A percentile compares a stretch with the other conserved stretches of the same genome.
phyloP scores from a whole-genome alignment of 2,888 invertebrate species.

The Cremastobaeus sp. region DNA sequence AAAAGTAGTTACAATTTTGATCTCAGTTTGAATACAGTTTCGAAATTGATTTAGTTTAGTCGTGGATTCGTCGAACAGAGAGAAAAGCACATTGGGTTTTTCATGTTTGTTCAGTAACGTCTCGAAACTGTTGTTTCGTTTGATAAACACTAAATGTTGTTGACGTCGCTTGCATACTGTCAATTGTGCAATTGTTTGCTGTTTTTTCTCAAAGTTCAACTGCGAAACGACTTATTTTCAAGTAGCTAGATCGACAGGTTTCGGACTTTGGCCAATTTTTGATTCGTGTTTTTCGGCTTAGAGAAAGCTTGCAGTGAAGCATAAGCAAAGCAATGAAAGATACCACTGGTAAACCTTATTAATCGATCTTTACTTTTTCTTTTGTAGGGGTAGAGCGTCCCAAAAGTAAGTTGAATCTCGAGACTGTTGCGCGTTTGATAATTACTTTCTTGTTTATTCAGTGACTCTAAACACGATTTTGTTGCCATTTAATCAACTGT shows the following conservation, averaged over 20 bases:
- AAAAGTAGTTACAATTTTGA: slow-evolving; percentile 9
- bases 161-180: slow-evolving; percentile 8
- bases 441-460: slow-evolving; percentile 67
- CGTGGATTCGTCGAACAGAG: slow-evolving; percentile 8
- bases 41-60: too few species aligned
- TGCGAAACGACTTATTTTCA: background rate
- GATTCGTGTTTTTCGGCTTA: slow-evolving; percentile 41
- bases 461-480: slow-evolving; percentile 64
- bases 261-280: slow-evolving; percentile 42
- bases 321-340: slow-evolving; percentile 16
- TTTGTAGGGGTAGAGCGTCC: slow-evolving; percentile 79
- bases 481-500: slow-evolving; percentile 49
- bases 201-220: slow-evolving; percentile 37
- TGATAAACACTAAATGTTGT: too few species aligned
- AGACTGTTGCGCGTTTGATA: slow-evolving; percentile 75
- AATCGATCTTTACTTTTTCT: slow-evolving; percentile 76
- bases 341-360: slow-evolving; percentile 64
- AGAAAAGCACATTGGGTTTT: slow-evolving; percentile 27
- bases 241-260: slow-evolving; percentile 42
- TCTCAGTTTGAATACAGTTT: too few species aligned
- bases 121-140: too few species aligned
- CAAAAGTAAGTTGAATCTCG: slow-evolving; percentile 78
- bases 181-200: background rate
- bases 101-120: slow-evolving; percentile 13
- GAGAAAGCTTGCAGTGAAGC: slow-evolving; percentile 37